These are phyloP conservation scores for Noturus placidus DNA, from an alignment of 2,113 vertebrate genomes.

Conservation along the genomic window DNA sequence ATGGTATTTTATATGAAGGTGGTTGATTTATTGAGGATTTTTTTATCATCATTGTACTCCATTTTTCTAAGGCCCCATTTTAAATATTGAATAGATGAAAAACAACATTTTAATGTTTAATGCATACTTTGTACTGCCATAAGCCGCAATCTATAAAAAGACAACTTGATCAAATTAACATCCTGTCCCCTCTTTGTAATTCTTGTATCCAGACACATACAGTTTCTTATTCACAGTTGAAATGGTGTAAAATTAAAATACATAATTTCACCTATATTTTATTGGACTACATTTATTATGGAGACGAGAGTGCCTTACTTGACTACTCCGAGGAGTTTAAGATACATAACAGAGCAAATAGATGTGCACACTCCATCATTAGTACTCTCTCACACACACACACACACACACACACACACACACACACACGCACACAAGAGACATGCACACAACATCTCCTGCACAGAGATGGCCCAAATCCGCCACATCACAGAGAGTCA, in stretches of 20 bases:
- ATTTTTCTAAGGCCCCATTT: background rate
- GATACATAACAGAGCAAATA: constrained; percentile 7
- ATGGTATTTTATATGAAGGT: background rate
- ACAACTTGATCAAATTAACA: background rate
- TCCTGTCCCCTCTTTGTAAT: background rate
- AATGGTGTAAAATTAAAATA: background rate
- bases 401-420: background rate
- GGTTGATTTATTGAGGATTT: background rate
- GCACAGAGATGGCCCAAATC: constrained; percentile 43
- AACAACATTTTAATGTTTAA: background rate
- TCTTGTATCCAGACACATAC: background rate
- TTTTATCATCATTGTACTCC: background rate
- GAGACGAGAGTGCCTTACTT: background rate
- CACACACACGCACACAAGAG: background rate
- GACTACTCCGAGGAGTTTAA: background rate
- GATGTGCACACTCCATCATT: background rate
- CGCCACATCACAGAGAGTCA: constrained; percentile 43
- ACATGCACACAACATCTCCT: constrained; percentile 4
- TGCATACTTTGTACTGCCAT: background rate
- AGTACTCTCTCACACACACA: background rate
- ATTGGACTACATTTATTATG: background rate
- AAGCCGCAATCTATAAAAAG: background rate
- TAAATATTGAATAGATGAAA: background rate
- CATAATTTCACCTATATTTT: background rate
- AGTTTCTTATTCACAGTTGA: background rate